These are phyloP conservation scores for Vesta saturnalis DNA, from an alignment of 2,888 invertebrate genomes.

Conservation along the genomic window DNA sequence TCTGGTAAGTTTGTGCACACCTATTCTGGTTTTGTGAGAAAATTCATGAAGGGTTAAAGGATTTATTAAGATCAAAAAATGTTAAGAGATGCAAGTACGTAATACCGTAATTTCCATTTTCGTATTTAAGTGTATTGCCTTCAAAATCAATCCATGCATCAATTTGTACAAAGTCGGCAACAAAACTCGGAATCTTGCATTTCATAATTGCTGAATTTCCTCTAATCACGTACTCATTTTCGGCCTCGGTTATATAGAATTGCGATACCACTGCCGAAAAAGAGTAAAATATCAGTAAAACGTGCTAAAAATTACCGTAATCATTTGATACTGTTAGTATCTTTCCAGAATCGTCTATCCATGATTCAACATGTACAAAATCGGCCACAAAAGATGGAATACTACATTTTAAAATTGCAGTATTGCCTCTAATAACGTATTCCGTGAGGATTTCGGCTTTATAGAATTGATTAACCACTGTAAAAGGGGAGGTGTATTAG, in stretches of 20 bases:
- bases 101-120: constrained; percentile 58
- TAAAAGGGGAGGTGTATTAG: constrained; percentile 42
- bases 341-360: constrained; percentile 74
- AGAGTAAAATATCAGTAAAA: constrained; percentile 36
- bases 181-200: constrained; percentile 94
- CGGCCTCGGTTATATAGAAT: constrained; percentile 89
- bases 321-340: constrained; percentile 62
- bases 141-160: constrained; percentile 86
- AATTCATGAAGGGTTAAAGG: not conserved
- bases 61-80: not conserved
- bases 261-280: constrained; percentile 82
- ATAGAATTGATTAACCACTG: constrained; percentile 78
- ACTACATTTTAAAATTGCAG: constrained; percentile 77
- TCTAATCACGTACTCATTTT: constrained; percentile 93
- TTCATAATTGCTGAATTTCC: constrained; percentile 92
- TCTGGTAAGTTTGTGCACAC: not conserved
- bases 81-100: constrained; percentile 21
- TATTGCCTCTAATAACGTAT: constrained; percentile 78
- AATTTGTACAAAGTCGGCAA: constrained; percentile 90
- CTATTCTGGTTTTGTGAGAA: too few relatives aligned
- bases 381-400: constrained; percentile 80
- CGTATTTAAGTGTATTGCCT: constrained; percentile 71
- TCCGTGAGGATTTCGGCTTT: constrained; percentile 78
- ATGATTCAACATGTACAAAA: constrained; percentile 75
- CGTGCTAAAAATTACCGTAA: constrained; percentile 62